These are phyloP conservation scores for Enteromius afrohamiltoni DNA, from an alignment of 2,797 vertebrate genomes.

Conservation along the genomic window DNA sequence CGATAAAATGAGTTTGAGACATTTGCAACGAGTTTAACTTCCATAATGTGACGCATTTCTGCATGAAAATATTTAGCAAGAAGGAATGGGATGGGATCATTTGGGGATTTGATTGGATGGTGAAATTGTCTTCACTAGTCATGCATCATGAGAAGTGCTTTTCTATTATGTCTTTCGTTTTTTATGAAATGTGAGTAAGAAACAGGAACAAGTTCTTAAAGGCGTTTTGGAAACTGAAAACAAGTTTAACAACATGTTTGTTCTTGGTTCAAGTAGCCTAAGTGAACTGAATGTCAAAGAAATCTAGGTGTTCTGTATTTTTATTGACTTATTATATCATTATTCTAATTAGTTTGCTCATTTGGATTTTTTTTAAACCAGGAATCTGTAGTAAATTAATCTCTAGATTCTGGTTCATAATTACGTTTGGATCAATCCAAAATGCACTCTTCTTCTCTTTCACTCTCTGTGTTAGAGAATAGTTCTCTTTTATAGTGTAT, in stretches of 20 bases:
- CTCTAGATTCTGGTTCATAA: not conserved
- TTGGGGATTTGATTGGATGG: not conserved
- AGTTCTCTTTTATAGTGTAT: conserved; percentile 6
- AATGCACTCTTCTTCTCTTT: not conserved
- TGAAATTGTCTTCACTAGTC: not conserved
- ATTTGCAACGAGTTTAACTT: not conserved
- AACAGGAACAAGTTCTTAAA: not conserved
- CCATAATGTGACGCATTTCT: not conserved
- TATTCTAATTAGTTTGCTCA: not conserved
- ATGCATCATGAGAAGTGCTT: not conserved
- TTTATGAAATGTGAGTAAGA: not conserved
- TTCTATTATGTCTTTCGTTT: not conserved
- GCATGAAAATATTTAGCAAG: not conserved
- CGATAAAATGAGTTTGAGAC: not conserved
- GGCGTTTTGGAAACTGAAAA: not conserved
- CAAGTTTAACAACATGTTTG: not conserved
- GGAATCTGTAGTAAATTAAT: not conserved
- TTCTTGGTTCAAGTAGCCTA: not conserved
- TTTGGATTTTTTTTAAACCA: not conserved
- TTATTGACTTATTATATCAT: not conserved
- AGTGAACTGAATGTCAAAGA: not conserved
- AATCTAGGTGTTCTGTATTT: not conserved
- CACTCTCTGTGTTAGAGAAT: not conserved
- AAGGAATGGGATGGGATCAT: not conserved
- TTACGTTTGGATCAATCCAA: not conserved